Evolutionary conservation across 2,888 invertebrate species (phyloP).

Genomic region (Pterostichus niger): DNA sequence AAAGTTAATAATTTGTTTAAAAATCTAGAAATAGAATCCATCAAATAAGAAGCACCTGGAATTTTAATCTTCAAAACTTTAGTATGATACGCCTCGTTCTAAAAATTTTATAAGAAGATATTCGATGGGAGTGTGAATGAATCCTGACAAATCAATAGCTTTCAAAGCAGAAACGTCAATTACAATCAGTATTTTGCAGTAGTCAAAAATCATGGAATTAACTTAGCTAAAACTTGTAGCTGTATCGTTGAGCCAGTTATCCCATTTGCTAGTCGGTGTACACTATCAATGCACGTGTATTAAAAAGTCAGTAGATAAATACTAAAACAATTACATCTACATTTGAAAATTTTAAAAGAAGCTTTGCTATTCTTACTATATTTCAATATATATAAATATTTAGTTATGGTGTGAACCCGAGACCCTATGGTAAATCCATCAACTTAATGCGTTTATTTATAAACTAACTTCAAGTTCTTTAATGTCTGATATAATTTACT

Average conservation of each 20-base stretch:
- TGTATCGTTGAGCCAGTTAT: neutral
- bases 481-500: neutral
- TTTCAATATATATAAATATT: too few species aligned
- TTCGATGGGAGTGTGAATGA: neutral
- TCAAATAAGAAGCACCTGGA: too few species aligned
- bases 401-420: too few species aligned
- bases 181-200: neutral
- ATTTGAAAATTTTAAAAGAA: too few species aligned
- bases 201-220: neutral
- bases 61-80: too few species aligned
- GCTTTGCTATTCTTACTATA: too few species aligned
- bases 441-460: neutral
- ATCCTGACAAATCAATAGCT: conserved; percentile 21
- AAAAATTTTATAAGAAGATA: too few species aligned
- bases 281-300: conserved; percentile 12
- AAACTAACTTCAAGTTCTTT: neutral
- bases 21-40: too few species aligned
- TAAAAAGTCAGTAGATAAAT: conserved; percentile 4
- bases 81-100: too few species aligned
- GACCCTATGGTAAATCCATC: too few species aligned
- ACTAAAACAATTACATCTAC: too few species aligned
- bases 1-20: too few species aligned
- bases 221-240: conserved; percentile 6
- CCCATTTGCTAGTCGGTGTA: neutral
- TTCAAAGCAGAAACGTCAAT: conserved; percentile 27